Evolutionary conservation across 1,140 invertebrate genomes (phyloP).

Genomic region (Marisa cornuarietis): DNA sequence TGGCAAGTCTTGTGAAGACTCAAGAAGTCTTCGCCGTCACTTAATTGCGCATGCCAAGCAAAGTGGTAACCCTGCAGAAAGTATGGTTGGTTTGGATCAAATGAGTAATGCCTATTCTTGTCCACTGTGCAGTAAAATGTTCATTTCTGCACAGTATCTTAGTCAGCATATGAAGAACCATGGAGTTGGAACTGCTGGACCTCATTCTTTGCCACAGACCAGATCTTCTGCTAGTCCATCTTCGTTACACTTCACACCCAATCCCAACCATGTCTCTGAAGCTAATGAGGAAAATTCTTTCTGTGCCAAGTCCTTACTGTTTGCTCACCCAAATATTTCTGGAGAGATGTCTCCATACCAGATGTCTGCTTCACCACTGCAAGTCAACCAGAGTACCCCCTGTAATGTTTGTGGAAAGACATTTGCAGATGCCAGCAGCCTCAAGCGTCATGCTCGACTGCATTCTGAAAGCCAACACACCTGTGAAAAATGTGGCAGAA

Average conservation of each 20-base stretch:
- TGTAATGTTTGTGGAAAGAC: conserved; percentile 22
- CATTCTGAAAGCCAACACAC: conserved; percentile 13
- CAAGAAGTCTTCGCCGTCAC: neutral
- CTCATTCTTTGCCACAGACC: neutral
- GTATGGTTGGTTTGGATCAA: neutral
- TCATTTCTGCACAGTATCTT: conserved; percentile 12
- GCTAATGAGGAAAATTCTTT: neutral
- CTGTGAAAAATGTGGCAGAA: conserved; percentile 15
- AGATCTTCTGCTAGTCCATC: neutral
- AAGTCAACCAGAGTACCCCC: neutral
- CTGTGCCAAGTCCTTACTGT: neutral
- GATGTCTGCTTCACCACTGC: too few relatives aligned
- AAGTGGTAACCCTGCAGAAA: neutral
- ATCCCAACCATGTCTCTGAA: neutral
- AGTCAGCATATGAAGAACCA: conserved; percentile 15
- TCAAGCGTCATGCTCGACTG: conserved; percentile 21
- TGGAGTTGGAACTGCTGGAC: neutral
- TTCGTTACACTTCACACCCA: neutral
- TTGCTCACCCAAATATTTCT: neutral
- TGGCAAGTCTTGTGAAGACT: conserved; percentile 7
- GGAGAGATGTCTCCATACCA: too few relatives aligned
- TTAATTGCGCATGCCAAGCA: neutral
- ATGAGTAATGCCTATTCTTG: neutral
- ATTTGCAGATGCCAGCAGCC: conserved; percentile 16
- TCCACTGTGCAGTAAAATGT: conserved; percentile 7